Percentiles rank a stretch among this genome's conserved stretches.
Conservation (phyloP, 2,113 vertebrate species). For the Tichodroma muraria region DNA sequence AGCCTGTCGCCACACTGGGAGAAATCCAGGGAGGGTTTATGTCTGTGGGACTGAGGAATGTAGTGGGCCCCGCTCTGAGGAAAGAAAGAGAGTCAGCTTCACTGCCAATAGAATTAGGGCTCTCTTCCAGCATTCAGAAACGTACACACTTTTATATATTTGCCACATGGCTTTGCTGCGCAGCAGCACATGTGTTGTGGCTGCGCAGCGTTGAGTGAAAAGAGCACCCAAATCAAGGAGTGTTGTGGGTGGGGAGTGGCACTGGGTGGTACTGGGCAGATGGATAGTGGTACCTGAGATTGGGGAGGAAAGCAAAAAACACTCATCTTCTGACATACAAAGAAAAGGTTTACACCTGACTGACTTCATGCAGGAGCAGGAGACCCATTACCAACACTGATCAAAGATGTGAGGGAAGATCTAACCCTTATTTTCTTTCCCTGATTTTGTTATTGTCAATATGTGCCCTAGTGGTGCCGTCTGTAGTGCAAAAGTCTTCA, state of each 20-base stretch:
- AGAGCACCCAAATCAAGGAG: not conserved
- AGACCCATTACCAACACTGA: not conserved
- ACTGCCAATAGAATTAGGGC: slow-evolving; percentile 32
- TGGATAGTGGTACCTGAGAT: not conserved
- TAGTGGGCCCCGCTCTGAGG: not conserved
- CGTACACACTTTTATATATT: slow-evolving; percentile 4
- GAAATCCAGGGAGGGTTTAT: not conserved
- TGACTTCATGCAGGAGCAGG: not conserved
- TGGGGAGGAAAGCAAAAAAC: not conserved
- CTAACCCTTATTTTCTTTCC: not conserved
- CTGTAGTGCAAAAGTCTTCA: not conserved
- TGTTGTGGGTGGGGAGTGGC: not conserved
- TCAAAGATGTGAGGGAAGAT: not conserved
- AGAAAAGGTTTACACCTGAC: not conserved
- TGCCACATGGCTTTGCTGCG: slow-evolving; percentile 38
- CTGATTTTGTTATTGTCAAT: not conserved
- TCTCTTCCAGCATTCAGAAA: slow-evolving; percentile 42
- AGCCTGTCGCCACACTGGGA: fast-evolving
- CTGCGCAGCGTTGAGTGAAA: not conserved
- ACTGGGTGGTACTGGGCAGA: not conserved
- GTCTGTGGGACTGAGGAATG: not conserved
- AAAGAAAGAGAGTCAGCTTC: not conserved
- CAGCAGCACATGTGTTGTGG: slow-evolving; percentile 49
- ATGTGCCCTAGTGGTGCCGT: not conserved
- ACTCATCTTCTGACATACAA: not conserved